These are phyloP conservation scores for Eulemur macaco DNA, from an alignment of 2,113 vertebrate species.

Conservation along the genomic window DNA sequence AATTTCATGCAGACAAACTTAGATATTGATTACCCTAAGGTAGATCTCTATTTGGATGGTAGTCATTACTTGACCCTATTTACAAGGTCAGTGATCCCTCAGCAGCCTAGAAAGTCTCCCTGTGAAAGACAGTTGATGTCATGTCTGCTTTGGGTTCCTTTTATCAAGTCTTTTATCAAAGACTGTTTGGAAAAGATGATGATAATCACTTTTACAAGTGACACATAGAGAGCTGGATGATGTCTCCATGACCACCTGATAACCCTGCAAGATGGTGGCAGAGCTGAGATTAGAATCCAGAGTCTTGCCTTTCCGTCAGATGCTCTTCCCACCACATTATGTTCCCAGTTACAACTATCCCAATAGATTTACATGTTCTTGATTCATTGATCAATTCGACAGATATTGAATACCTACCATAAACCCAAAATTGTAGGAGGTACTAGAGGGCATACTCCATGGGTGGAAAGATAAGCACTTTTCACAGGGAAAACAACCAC, in stretches of 20 bases:
- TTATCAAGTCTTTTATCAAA: background rate
- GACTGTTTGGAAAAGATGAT: background rate
- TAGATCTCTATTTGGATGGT: background rate
- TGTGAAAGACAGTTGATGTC: background rate
- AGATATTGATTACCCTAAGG: background rate
- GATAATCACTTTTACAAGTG: background rate
- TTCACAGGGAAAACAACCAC: background rate
- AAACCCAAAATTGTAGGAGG: background rate
- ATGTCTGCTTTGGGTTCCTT: background rate
- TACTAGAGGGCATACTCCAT: background rate
- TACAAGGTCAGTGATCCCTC: background rate
- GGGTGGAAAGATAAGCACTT: background rate
- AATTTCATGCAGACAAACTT: background rate
- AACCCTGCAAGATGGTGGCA: background rate
- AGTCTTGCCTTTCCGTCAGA: background rate
- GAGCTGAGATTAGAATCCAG: background rate
- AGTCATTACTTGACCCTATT: background rate
- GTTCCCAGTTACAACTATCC: background rate
- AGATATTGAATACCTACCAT: background rate
- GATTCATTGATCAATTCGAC: background rate
- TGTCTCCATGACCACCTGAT: background rate
- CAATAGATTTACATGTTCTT: background rate
- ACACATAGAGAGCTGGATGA: accelerated
- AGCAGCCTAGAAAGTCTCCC: background rate
- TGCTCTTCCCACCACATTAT: background rate